phyloP scores from a whole-genome alignment of 2,797 vertebrate genomes.

The Ctenosaura bakeri region DNA sequence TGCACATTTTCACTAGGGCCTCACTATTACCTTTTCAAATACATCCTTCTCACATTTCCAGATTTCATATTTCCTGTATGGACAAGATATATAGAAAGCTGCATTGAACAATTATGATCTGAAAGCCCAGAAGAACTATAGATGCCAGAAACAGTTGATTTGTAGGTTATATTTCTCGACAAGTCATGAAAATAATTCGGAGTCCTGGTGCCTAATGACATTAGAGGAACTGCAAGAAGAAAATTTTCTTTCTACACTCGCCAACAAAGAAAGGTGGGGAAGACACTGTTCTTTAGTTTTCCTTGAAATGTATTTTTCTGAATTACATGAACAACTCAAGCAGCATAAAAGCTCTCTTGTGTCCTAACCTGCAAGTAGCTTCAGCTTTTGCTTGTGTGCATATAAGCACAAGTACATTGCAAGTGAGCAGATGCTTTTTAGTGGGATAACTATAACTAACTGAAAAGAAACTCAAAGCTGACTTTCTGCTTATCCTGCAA shows the following conservation, averaged over 20 bases:
- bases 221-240: neutral
- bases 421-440: slow-evolving; percentile 19
- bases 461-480: neutral
- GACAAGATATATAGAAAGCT: neutral
- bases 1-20: neutral
- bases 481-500: neutral
- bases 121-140: slow-evolving; percentile 31
- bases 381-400: neutral
- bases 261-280: neutral
- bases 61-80: neutral
- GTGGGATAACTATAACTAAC: neutral
- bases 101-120: slow-evolving; percentile 30
- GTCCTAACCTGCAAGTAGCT: slow-evolving; percentile 4
- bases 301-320: slow-evolving; percentile 29
- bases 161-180: slow-evolving; percentile 26
- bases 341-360: slow-evolving; percentile 1
- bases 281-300: neutral
- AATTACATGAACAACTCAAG: slow-evolving; percentile 8
- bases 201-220: slow-evolving; percentile 10
- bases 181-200: slow-evolving; percentile 39
- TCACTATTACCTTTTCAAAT: neutral
- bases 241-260: slow-evolving; percentile 14
- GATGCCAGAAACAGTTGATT: slow-evolving; percentile 13
- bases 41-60: neutral
- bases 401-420: neutral